phyloP scores from a whole-genome alignment of 2,113 vertebrate genomes.

The Alouatta palliata region DNA sequence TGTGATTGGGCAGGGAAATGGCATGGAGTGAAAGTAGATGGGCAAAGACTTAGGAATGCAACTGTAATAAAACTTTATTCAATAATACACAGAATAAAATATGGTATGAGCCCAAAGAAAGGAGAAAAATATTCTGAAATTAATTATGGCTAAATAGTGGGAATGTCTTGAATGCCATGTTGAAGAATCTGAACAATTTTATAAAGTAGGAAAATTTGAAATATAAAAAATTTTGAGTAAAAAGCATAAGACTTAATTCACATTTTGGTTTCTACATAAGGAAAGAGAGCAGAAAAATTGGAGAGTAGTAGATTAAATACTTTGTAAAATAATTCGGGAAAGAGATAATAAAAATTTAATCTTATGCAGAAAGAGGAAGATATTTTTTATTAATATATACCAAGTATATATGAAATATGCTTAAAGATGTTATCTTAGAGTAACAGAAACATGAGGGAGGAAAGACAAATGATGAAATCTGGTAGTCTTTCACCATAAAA shows the following conservation, averaged over 20 bases:
- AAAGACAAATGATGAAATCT: neutral
- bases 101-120: no score
- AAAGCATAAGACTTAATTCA: neutral
- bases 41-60: neutral
- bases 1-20: no score
- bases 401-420: neutral
- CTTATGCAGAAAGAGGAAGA: neutral
- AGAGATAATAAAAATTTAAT: neutral
- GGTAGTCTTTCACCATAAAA: neutral
- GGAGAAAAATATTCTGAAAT: neutral
- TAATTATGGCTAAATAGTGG: neutral
- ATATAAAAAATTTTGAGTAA: neutral
- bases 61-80: neutral
- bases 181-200: neutral
- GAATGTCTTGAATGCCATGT: neutral
- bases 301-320: neutral
- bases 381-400: neutral
- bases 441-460: neutral
- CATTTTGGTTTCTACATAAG: neutral
- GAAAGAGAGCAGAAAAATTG: neutral
- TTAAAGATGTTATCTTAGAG: neutral
- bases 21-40: neutral
- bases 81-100: neutral
- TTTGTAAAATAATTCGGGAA: neutral
- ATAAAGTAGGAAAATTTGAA: neutral